A percentile compares a stretch with the other conserved stretches of the same genome.
Evolutionary conservation across 2,113 vertebrate species (phyloP).

Genomic region (Myxocyprinus asiaticus): DNA sequence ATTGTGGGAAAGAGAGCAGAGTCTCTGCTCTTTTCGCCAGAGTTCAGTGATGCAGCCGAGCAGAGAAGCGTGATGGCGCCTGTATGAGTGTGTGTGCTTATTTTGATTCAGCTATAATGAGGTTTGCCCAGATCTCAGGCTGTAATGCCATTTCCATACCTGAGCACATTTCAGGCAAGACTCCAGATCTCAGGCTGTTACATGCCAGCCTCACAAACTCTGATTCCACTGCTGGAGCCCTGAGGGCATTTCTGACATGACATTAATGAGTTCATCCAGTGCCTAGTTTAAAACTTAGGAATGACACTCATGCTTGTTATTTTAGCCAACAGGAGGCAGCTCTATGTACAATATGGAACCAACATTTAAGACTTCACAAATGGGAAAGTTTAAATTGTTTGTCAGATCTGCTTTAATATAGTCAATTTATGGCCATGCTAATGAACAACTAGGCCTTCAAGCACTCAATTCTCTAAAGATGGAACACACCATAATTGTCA

Average conservation of each 20-base stretch:
- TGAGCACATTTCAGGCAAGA: slow-evolving; percentile 62
- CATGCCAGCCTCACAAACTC: slow-evolving; percentile 58
- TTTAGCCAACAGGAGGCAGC: background rate
- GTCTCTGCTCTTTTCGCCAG: background rate
- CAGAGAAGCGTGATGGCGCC: slow-evolving; percentile 11
- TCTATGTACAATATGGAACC: no score
- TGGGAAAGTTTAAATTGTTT: no score
- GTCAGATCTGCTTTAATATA: no score
- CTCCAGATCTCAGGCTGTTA: slow-evolving; percentile 54
- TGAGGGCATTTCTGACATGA: slow-evolving; percentile 14
- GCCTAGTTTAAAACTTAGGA: slow-evolving; percentile 16
- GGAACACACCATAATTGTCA: no score
- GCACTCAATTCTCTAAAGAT: no score
- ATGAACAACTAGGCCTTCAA: no score
- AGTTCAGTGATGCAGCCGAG: slow-evolving; percentile 13
- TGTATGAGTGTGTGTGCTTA: slow-evolving; percentile 13
- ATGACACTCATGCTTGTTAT: slow-evolving; percentile 38
- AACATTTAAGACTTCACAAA: no score
- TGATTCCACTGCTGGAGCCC: slow-evolving; percentile 41
- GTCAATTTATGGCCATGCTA: no score
- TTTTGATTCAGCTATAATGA: slow-evolving; percentile 16
- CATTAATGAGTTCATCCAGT: background rate
- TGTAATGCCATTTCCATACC: slow-evolving; percentile 10
- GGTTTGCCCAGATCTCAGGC: background rate
- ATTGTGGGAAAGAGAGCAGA: slow-evolving; percentile 14